A percentile compares a stretch with the other conserved stretches of the same genome.
These are phyloP conservation scores for Leucophenga varia DNA, from an alignment of 1,140 invertebrate species.

Conservation along the genomic window DNA sequence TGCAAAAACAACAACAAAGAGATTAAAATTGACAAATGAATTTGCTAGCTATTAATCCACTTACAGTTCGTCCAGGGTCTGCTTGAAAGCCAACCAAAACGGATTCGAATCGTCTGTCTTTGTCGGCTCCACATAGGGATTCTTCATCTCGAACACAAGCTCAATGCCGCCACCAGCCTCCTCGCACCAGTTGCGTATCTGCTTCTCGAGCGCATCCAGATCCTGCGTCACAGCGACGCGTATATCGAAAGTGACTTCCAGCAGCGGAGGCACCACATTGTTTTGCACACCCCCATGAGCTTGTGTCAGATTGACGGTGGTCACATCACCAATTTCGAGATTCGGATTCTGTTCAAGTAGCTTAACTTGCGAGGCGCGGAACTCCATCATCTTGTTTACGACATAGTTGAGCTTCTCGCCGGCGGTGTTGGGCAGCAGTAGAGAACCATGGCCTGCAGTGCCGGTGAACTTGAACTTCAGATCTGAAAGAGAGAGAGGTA, in stretches of 20 bases:
- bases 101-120: conserved; percentile 68
- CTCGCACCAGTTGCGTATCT: conserved; percentile 72
- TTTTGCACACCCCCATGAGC: conserved; percentile 84
- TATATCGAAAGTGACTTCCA: conserved; percentile 78
- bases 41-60: conserved; percentile 20
- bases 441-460: conserved; percentile 84
- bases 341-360: conserved; percentile 66
- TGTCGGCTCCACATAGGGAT: conserved; percentile 64
- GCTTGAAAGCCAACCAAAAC: conserved; percentile 76
- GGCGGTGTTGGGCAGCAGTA: conserved; percentile 79
- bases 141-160: conserved; percentile 70
- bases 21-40: neutral
- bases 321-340: conserved; percentile 78
- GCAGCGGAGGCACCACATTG: conserved; percentile 87
- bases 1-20: conserved; percentile 1
- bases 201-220: conserved; percentile 69
- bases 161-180: too few species aligned
- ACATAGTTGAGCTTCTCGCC: conserved; percentile 80
- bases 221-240: conserved; percentile 73
- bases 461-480: conserved; percentile 59
- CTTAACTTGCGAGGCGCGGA: conserved; percentile 68
- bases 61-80: conserved; percentile 61
- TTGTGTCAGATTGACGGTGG: conserved; percentile 84
- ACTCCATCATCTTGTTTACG: conserved; percentile 77
- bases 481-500: conserved; percentile 27